phyloP scores from a whole-genome alignment of 2,888 invertebrate species.

The Drosophila dives region DNA sequence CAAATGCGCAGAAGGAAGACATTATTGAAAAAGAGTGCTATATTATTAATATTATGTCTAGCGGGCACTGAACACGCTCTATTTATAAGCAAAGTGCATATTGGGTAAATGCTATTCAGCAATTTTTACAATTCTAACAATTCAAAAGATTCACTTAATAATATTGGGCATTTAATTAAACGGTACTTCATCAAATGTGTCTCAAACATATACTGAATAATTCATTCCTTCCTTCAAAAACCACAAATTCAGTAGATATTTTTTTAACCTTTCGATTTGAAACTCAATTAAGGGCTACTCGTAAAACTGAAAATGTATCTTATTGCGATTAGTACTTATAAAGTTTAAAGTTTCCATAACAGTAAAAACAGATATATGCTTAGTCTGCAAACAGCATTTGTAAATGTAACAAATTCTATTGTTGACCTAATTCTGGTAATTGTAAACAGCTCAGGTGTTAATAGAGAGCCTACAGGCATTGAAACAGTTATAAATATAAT shows the following conservation, averaged over 20 bases:
- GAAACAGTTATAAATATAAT: not conserved
- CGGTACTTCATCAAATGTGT: not conserved
- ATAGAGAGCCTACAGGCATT: conserved; percentile 7
- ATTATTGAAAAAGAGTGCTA: conserved; percentile 30
- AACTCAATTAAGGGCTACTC: not conserved
- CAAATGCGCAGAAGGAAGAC: conserved; percentile 61
- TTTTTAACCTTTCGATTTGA: not conserved
- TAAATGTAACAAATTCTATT: conserved; percentile 35
- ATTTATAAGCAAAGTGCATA: not conserved
- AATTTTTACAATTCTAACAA: not conserved
- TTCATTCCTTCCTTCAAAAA: not conserved
- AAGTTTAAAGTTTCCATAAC: conserved; percentile 14
- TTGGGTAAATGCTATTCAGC: not conserved
- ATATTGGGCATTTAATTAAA: not conserved
- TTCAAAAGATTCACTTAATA: not conserved
- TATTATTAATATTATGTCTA: not conserved
- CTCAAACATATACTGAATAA: not conserved
- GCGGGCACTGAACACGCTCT: not conserved
- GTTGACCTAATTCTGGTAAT: conserved; percentile 45
- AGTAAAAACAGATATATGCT: conserved; percentile 14
- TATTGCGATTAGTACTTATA: not conserved
- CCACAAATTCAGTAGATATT: not conserved
- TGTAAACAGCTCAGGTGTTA: conserved; percentile 39
- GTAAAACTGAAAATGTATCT: not conserved
- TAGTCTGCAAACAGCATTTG: conserved; percentile 23